These are phyloP conservation scores for Xestia sexstrigata DNA, from an alignment of 2,888 invertebrate genomes.

Conservation along the genomic window DNA sequence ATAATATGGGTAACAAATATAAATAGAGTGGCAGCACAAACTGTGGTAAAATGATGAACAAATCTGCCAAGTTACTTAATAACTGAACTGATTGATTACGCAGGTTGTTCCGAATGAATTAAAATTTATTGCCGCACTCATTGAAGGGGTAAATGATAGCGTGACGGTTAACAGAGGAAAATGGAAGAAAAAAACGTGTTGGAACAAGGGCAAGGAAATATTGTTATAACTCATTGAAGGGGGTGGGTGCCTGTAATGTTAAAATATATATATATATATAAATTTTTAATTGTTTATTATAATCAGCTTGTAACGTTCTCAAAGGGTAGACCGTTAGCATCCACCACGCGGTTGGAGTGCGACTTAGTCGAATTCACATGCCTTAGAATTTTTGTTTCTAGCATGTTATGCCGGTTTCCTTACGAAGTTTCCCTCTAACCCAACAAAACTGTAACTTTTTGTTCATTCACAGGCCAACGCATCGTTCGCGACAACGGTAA, in stretches of 20 bases:
- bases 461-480: constrained; percentile 86
- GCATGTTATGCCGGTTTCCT: background rate
- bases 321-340: background rate
- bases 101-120: background rate
- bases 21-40: background rate
- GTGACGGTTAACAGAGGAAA: too few species aligned
- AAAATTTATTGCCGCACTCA: background rate
- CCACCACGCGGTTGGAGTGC: background rate
- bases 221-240: too few species aligned
- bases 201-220: too few species aligned
- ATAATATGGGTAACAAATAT: too few species aligned
- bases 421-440: background rate
- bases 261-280: too few species aligned
- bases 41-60: background rate
- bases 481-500: constrained; percentile 88
- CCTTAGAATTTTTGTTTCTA: background rate
- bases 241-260: too few species aligned
- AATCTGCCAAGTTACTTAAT: background rate
- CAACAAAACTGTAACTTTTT: background rate
- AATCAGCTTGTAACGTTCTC: background rate
- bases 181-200: too few species aligned
- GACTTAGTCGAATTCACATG: background rate
- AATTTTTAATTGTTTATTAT: too few species aligned
- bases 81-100: background rate
- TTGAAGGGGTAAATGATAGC: too few species aligned